phyloP scores from a whole-genome alignment of 2,797 vertebrate genomes.

The Enteromius thamalakanensis region DNA sequence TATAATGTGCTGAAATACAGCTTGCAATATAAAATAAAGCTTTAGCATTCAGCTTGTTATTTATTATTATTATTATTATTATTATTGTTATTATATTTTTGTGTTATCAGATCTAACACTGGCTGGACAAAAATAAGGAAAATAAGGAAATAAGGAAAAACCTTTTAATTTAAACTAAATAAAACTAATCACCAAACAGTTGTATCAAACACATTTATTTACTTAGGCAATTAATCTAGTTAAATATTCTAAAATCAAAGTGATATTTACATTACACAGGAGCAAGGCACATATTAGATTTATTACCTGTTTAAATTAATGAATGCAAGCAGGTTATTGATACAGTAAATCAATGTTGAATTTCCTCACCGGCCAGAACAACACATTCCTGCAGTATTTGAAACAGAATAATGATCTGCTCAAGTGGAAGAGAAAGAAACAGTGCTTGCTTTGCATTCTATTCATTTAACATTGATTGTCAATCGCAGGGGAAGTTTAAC shows the following conservation, averaged over 20 bases:
- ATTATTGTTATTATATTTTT: no score
- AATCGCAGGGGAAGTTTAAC: constrained; percentile 70
- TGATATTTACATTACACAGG: background rate
- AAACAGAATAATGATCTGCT: constrained; percentile 28
- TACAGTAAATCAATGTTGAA: constrained; percentile 30
- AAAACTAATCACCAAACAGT: background rate
- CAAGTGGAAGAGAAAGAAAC: constrained; percentile 37
- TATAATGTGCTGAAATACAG: background rate
- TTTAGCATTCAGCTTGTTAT: background rate
- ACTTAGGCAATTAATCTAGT: background rate
- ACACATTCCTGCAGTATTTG: constrained; percentile 15
- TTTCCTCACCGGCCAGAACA: constrained; percentile 9
- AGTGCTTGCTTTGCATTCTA: constrained; percentile 38
- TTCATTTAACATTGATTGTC: constrained; percentile 73
- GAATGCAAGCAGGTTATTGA: constrained; percentile 7
- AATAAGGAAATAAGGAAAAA: no score
- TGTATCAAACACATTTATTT: no score
- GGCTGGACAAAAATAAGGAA: background rate
- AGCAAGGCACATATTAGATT: constrained; percentile 30
- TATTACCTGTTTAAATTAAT: constrained; percentile 23
- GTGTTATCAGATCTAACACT: background rate
- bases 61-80: no score
- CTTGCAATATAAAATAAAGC: background rate
- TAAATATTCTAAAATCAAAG: background rate
- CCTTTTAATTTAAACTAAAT: background rate